These are phyloP conservation scores for Drosophila stalkeri DNA, from an alignment of 2,888 invertebrate genomes.

Conservation along the genomic window DNA sequence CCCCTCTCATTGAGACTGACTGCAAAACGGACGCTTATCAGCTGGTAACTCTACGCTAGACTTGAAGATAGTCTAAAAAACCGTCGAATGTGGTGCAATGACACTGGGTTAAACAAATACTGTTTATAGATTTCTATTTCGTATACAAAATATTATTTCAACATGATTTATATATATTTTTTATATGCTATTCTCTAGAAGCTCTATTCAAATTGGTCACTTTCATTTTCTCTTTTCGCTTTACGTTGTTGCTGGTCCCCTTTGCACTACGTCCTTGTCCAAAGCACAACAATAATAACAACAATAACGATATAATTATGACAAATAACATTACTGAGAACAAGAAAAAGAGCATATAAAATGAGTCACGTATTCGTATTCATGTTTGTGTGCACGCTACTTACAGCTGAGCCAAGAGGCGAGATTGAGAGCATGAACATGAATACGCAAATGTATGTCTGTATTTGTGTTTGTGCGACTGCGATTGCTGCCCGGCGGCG, in stretches of 20 bases:
- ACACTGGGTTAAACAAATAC: conserved; percentile 5
- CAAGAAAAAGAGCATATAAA: conserved; percentile 46
- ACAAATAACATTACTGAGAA: conserved; percentile 53
- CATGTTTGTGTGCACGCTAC: conserved; percentile 24
- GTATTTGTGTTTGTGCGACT: conserved; percentile 28
- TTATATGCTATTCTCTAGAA: background rate
- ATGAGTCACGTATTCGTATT: conserved; percentile 64
- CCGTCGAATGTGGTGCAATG: conserved; percentile 22
- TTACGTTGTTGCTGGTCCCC: background rate
- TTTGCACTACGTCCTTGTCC: conserved; percentile 36
- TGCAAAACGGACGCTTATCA: conserved; percentile 13
- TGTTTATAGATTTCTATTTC: conserved; percentile 10
- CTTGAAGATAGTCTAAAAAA: conserved; percentile 7
- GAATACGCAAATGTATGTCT: conserved; percentile 26
- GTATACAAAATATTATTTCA: background rate
- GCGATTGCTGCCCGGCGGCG: conserved; percentile 58
- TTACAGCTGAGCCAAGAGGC: conserved; percentile 56
- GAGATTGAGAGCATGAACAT: conserved; percentile 45
- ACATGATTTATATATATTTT: background rate
- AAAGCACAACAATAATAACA: conserved; percentile 21
- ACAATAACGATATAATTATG: conserved; percentile 46
- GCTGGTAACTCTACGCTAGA: background rate
- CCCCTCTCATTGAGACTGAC: conserved; percentile 8
- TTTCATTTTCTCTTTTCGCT: conserved; percentile 6
- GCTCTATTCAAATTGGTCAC: conserved; percentile 7